Evolutionary conservation across 1,140 invertebrate species (phyloP).

Genomic region (Maniola jurtina): DNA sequence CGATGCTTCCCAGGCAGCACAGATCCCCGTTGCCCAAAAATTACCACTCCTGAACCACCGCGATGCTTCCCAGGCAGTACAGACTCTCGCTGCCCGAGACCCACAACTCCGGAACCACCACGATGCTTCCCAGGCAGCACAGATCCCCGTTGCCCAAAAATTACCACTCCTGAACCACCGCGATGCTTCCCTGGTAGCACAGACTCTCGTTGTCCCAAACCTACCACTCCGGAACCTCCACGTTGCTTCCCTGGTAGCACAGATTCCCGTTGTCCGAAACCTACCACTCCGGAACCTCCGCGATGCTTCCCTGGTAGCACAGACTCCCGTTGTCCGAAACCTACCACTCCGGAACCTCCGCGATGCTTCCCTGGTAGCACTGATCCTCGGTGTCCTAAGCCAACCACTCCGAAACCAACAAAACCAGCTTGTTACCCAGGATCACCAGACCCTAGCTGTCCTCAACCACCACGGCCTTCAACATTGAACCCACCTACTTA

Average conservation of each 20-base stretch:
- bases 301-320: constrained; percentile 59
- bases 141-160: constrained; percentile 62
- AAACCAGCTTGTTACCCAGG: constrained; percentile 62
- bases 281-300: constrained; percentile 31
- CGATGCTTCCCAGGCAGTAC: constrained; percentile 21
- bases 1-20: constrained; percentile 45
- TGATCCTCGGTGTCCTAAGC: constrained; percentile 47
- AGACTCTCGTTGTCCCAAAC: constrained; percentile 49
- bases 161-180: constrained; percentile 41
- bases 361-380: constrained; percentile 53
- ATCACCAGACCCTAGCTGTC: background rate
- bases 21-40: constrained; percentile 62
- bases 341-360: constrained; percentile 33
- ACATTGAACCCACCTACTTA: constrained; percentile 30
- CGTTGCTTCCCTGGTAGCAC: constrained; percentile 23
- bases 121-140: constrained; percentile 60
- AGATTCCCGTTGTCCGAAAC: constrained; percentile 64
- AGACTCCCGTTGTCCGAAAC: constrained; percentile 48
- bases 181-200: constrained; percentile 70
- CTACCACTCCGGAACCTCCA: constrained; percentile 33
- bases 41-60: constrained; percentile 36
- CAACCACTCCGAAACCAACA: constrained; percentile 31
- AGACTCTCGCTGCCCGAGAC: constrained; percentile 54
- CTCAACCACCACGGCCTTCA: background rate
- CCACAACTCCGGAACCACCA: constrained; percentile 37